Evolutionary conservation across 2,888 invertebrate genomes (phyloP).

Genomic region (Craniophora ligustri): DNA sequence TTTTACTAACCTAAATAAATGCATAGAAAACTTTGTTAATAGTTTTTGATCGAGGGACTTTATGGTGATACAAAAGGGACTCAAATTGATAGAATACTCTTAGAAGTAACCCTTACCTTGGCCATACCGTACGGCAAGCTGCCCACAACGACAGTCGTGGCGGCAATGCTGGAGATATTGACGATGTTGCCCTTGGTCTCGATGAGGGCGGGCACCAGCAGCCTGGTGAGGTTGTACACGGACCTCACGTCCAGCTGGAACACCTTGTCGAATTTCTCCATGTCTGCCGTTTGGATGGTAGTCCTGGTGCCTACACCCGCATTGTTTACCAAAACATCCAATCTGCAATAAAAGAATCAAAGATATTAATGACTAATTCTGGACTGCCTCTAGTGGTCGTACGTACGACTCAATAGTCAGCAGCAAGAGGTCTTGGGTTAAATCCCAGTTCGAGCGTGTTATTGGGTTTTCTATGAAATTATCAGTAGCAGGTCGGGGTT

Average conservation of each 20-base stretch:
- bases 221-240: slow-evolving; percentile 89
- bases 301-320: slow-evolving; percentile 86
- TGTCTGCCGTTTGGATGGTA: slow-evolving; percentile 53
- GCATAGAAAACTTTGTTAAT: no score
- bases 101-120: no score
- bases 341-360: slow-evolving; percentile 14
- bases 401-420: no score
- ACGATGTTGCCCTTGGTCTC: slow-evolving; percentile 90
- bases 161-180: slow-evolving; percentile 91
- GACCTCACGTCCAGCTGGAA: slow-evolving; percentile 91
- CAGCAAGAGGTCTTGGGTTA: no score
- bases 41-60: no score
- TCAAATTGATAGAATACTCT: no score
- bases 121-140: slow-evolving; percentile 96
- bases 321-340: slow-evolving; percentile 76
- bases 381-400: no score
- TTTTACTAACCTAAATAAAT: no score
- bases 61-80: no score
- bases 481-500: no score
- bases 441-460: no score
- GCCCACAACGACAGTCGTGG: slow-evolving; percentile 92
- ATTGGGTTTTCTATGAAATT: no score
- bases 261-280: slow-evolving; percentile 67
- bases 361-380: background rate
- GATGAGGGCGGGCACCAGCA: slow-evolving; percentile 91